phyloP scores from a whole-genome alignment of 2,113 vertebrate species.

The Puntigrus tetrazona region DNA sequence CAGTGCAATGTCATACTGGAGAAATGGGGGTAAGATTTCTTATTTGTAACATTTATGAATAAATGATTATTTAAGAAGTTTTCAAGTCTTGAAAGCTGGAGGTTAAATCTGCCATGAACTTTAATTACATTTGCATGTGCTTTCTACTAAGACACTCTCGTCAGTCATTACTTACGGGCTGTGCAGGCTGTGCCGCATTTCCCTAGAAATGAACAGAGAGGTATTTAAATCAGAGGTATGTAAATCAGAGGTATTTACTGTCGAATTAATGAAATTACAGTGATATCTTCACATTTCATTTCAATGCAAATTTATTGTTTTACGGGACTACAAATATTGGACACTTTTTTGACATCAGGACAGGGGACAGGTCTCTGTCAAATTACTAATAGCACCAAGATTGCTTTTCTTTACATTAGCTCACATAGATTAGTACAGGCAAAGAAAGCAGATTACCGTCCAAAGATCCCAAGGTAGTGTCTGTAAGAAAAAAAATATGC shows the following conservation, averaged over 20 bases:
- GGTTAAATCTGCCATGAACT: not conserved
- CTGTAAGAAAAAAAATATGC: constrained; percentile 67
- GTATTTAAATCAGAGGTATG: not conserved
- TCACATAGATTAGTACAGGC: not conserved
- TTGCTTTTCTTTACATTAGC: not conserved
- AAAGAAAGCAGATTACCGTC: constrained; percentile 79
- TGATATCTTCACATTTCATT: not conserved
- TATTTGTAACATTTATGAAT: not conserved
- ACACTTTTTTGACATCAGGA: not conserved
- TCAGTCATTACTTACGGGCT: constrained; percentile 84
- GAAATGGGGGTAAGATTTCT: not conserved
- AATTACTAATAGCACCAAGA: constrained; percentile 3
- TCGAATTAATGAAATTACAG: constrained; percentile 18
- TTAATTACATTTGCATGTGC: not conserved
- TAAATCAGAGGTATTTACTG: not conserved
- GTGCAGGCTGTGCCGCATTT: constrained; percentile 78
- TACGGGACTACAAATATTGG: not conserved
- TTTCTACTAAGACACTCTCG: not conserved
- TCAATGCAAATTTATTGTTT: not conserved
- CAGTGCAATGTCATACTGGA: not conserved
- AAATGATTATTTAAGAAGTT: constrained; percentile 1
- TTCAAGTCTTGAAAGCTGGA: not conserved
- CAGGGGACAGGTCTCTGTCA: not conserved
- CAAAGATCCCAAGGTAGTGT: constrained; percentile 95
- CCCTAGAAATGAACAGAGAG: constrained; percentile 72